Percentiles rank a stretch among this genome's conserved stretches.
Evolutionary conservation across 30 jellyfish, hydroid and myxozoan genomes (phyloP).

Genomic region (Mastigias papua): DNA sequence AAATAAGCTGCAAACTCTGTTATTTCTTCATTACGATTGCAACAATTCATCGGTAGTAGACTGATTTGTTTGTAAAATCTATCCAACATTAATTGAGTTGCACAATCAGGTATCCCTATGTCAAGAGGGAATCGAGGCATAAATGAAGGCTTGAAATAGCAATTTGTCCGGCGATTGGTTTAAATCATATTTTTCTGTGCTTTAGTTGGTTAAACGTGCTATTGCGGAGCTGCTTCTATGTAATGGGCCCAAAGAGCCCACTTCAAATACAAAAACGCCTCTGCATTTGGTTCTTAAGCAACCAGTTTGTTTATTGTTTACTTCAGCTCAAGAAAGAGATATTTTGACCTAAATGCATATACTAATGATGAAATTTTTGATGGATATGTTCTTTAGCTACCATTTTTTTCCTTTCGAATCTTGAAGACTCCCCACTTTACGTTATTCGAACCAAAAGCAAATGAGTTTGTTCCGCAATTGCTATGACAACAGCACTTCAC

Average conservation of each 20-base stretch:
- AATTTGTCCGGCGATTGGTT: neutral
- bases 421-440: neutral
- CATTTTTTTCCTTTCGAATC: neutral
- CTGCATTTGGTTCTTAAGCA: constrained; percentile 48
- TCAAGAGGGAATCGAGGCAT: constrained; percentile 42
- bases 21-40: neutral
- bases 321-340: neutral
- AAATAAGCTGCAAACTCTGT: neutral
- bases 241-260: constrained; percentile 24
- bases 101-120: constrained; percentile 29
- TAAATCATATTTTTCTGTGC: neutral
- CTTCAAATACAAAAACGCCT: constrained; percentile 26
- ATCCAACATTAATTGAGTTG: neutral
- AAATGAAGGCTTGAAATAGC: constrained; percentile 25
- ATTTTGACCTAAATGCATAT: neutral
- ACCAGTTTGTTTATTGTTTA: constrained; percentile 57
- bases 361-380: neutral
- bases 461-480: neutral
- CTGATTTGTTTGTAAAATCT: constrained; percentile 11
- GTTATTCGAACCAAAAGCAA: neutral
- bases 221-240: neutral
- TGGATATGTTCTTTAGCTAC: neutral
- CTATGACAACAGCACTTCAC: constrained; percentile 8
- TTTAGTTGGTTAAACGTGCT: constrained; percentile 1
- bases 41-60: neutral